Evolutionary conservation across 2,797 vertebrate genomes (phyloP).

Genomic region (Sylvilagus floridanus): DNA sequence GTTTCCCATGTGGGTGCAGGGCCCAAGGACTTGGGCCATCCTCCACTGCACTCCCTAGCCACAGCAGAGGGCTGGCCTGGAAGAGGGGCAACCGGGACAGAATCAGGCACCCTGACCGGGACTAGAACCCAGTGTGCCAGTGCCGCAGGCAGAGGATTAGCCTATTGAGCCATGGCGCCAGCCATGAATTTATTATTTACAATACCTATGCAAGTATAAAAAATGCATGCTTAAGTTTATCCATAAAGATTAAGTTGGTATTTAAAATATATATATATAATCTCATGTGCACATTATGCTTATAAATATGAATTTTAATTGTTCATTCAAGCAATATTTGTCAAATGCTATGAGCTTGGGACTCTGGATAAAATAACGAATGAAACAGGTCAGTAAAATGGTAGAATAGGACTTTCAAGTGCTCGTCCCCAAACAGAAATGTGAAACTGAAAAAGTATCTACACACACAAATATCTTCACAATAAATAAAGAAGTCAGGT

Average conservation of each 20-base stretch:
- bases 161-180: no score
- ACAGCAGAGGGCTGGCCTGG: no score
- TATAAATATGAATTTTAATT: conserved; percentile 33
- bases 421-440: not conserved
- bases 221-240: conserved; percentile 6
- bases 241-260: not conserved
- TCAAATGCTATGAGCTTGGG: not conserved
- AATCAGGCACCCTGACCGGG: no score
- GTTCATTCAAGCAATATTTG: conserved; percentile 35
- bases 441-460: not conserved
- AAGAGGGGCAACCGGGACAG: no score
- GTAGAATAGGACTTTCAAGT: not conserved
- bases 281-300: not conserved
- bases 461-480: not conserved
- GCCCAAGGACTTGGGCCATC: no score
- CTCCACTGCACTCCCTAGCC: no score
- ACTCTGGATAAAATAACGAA: conserved; percentile 19
- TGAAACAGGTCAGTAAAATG: not conserved
- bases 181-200: not conserved
- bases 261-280: conserved; percentile 36
- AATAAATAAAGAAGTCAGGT: not conserved
- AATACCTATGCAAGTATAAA: not conserved
- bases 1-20: no score
- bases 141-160: no score
- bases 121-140: no score